These are phyloP conservation scores for Chirona hameri DNA, from an alignment of 2,888 invertebrate genomes.

Conservation along the genomic window DNA sequence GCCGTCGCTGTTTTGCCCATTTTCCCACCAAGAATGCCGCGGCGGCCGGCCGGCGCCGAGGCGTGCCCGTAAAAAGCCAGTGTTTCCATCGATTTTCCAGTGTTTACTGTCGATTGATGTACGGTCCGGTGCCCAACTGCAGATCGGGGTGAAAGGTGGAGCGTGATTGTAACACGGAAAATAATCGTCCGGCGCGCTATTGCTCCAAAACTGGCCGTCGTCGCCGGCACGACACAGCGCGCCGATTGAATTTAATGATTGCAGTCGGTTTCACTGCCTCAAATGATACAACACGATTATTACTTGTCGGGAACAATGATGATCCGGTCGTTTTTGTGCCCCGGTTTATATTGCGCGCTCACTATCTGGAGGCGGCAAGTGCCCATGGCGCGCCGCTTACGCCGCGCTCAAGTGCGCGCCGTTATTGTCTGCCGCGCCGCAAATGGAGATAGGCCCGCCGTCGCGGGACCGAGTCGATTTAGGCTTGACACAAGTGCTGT, in stretches of 20 bases:
- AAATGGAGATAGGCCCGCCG: background rate
- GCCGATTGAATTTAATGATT: conserved; percentile 1
- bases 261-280: background rate
- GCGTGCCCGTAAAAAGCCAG: background rate
- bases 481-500: no score
- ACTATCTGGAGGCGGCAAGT: background rate
- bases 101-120: background rate
- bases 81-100: conserved; percentile 7
- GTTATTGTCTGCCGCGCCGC: background rate
- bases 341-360: background rate
- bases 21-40: background rate
- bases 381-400: background rate
- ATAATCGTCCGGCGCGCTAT: background rate
- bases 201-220: background rate
- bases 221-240: background rate
- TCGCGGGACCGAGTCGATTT: no score
- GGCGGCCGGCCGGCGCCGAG: background rate
- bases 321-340: background rate
- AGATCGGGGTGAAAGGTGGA: conserved; percentile 23
- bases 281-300: conserved; percentile 24
- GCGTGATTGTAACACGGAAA: conserved; percentile 26
- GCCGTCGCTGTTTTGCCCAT: background rate
- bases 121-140: background rate
- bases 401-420: background rate
- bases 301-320: conserved; percentile 27